Evolutionary conservation across 2,113 vertebrate genomes (phyloP), one percentile per base, ranked within the genome.

Genomic region (Crotalus horridus): DNA sequence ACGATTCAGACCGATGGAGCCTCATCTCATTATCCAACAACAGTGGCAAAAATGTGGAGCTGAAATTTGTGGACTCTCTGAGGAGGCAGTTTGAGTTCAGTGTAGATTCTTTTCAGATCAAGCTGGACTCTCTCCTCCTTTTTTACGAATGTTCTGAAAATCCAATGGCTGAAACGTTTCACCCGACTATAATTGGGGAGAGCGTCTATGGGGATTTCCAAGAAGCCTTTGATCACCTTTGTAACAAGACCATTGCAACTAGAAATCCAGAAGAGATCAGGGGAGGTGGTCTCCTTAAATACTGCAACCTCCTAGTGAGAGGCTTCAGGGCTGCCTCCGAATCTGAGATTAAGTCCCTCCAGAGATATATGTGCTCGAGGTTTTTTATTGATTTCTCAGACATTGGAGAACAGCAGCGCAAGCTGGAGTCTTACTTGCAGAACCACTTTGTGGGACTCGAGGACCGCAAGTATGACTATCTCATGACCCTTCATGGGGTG

Each of bases 341-440:
- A 97, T 96, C 98, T 0, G 99, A 99, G 96, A 99, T 99, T 98
- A 99, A 99, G 97, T 99, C 98, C 88, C 98, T 99, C 92, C 99
- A 99, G 98, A 99, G 99, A 95, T 99, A 99, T 96, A 99, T 99
- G 99, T 99, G 99, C 95, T 99, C 99, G 0, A 98, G 99, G 94
- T 99, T 99, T 97, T 99, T 99, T 97, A 99, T 99, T 94, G 99
- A 99, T 98, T 99, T 99, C 98, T 98, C 99, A 39, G 99, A 99
- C 96, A 99, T 99, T 85, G 98, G 98, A 33, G 99, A 99, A 94
- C 99, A 99, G 97, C 99, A 99, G 96, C 98, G 99, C 93, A 99
- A 99, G 97, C 98, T 99, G 98, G 99, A 99, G 98, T 99, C 99
- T 93, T 99, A 99, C 97, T 98, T 99, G 96, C 99, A 99, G 96